phyloP scores from a whole-genome alignment of 2,888 invertebrate species.

The Onchidella celtica region DNA sequence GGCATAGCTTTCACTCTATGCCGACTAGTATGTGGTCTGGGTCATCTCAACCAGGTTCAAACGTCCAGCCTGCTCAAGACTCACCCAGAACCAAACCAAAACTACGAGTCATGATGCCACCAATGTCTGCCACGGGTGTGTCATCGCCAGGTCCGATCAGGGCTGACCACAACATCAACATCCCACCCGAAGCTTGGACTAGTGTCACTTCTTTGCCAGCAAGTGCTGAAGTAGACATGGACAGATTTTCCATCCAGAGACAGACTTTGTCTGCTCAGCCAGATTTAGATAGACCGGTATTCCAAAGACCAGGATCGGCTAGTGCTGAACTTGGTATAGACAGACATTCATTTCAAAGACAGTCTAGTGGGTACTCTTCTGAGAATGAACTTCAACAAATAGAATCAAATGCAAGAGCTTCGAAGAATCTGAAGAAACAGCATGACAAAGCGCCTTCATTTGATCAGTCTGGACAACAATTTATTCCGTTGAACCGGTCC shows the following conservation, averaged over 20 bases:
- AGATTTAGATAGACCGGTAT: neutral
- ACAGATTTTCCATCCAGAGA: neutral
- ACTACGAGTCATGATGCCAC: neutral
- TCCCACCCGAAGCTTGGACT: slow-evolving; percentile 37
- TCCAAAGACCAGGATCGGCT: neutral
- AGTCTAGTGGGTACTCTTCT: slow-evolving; percentile 47
- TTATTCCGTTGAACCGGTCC: slow-evolving; percentile 20
- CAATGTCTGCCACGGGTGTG: neutral
- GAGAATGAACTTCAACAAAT: slow-evolving; percentile 47
- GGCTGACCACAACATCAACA: slow-evolving; percentile 30
- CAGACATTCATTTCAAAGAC: neutral
- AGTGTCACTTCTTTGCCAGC: slow-evolving; percentile 13
- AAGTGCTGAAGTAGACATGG: neutral
- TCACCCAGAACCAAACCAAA: slow-evolving; percentile 8
- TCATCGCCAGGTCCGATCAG: slow-evolving; percentile 30
- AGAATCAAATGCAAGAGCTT: slow-evolving; percentile 35
- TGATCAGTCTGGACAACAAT: slow-evolving; percentile 9
- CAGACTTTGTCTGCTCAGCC: neutral
- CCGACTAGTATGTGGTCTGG: too few species aligned
- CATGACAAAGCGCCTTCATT: neutral
- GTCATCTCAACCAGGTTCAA: neutral
- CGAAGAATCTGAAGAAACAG: neutral
- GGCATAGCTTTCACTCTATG: slow-evolving; percentile 67
- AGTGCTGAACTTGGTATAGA: neutral
- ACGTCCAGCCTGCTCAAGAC: neutral